Conservation (phyloP, 2,113 vertebrate genomes). For the Myrmecophaga tridactyla region DNA sequence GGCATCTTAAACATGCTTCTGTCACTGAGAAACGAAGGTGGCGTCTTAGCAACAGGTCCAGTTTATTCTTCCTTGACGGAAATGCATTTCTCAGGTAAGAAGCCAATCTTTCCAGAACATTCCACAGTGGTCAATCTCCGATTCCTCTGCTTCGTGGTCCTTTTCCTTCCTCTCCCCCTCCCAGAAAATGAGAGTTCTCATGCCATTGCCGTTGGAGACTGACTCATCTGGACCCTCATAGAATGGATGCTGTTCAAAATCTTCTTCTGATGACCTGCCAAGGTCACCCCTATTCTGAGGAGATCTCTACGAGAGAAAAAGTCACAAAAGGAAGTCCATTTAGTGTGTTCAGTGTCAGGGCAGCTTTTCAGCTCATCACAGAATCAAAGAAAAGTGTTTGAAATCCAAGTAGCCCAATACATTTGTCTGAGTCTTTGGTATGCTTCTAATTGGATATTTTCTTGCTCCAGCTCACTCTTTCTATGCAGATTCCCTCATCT, state of each 20-base stretch:
- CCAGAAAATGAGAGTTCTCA: slow-evolving; percentile 83
- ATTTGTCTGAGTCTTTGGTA: not conserved
- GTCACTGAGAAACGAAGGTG: slow-evolving; percentile 77
- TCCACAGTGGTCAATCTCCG: slow-evolving; percentile 64
- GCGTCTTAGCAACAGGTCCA: slow-evolving; percentile 71
- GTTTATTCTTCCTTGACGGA: slow-evolving; percentile 53
- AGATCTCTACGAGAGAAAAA: slow-evolving; percentile 89
- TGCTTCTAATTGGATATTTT: not conserved
- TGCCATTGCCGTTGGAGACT: slow-evolving; percentile 93
- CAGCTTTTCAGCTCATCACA: not conserved
- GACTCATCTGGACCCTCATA: slow-evolving; percentile 97
- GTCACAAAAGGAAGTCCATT: slow-evolving; percentile 63
- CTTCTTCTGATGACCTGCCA: slow-evolving; percentile 99
- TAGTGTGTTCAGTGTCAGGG: not conserved
- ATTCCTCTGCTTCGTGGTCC: slow-evolving; percentile 65
- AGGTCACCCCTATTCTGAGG: slow-evolving; percentile 98
- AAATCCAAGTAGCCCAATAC: not conserved
- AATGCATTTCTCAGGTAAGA: slow-evolving; percentile 61
- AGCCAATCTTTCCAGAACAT: slow-evolving; percentile 65
- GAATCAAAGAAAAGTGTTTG: not conserved
- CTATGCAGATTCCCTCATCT: not conserved
- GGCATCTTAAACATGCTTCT: slow-evolving; percentile 80
- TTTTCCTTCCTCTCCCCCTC: slow-evolving; percentile 77
- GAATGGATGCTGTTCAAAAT: slow-evolving; percentile 97
- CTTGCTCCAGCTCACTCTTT: not conserved